phyloP scores from a whole-genome alignment of 1,140 invertebrate species.

The Drosophila sechellia region DNA sequence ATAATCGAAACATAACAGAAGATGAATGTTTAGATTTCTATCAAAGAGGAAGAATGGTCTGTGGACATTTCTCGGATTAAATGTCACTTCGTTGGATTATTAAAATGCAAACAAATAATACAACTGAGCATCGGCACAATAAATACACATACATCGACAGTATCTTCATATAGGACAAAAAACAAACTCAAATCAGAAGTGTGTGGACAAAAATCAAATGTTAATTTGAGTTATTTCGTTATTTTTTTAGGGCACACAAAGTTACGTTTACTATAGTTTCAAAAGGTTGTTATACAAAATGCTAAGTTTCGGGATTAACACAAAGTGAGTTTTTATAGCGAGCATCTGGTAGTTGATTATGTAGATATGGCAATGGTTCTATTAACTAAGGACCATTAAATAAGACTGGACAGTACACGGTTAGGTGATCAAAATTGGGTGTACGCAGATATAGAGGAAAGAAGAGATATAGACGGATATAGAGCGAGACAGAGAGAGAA shows the following conservation, averaged over 20 bases:
- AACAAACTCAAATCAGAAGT: constrained; percentile 25
- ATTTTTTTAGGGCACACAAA: constrained; percentile 50
- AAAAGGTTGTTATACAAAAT: constrained; percentile 63
- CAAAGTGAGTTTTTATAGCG: constrained; percentile 55
- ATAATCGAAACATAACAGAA: constrained; percentile 43
- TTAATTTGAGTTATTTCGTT: constrained; percentile 11
- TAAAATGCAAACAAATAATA: constrained; percentile 60
- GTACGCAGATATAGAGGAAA: constrained; percentile 27
- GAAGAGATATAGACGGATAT: constrained; percentile 28
- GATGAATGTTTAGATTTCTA: constrained; percentile 9
- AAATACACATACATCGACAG: constrained; percentile 60
- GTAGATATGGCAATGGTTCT: constrained; percentile 25
- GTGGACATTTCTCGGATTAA: constrained; percentile 4
- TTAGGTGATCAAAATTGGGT: constrained; percentile 42
- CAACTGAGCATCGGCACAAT: constrained; percentile 65
- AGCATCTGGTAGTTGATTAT: constrained; percentile 47
- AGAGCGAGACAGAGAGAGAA: constrained; percentile 33
- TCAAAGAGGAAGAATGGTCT: background rate
- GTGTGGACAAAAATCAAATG: constrained; percentile 23
- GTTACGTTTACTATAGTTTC: constrained; percentile 41
- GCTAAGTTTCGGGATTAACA: constrained; percentile 56
- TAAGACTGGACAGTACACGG: constrained; percentile 47
- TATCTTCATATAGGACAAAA: constrained; percentile 29
- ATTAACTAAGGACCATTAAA: constrained; percentile 41
- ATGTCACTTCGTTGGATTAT: constrained; percentile 7